Conservation (phyloP, 2,888 invertebrate genomes). For the Sylvicola cinctus region DNA sequence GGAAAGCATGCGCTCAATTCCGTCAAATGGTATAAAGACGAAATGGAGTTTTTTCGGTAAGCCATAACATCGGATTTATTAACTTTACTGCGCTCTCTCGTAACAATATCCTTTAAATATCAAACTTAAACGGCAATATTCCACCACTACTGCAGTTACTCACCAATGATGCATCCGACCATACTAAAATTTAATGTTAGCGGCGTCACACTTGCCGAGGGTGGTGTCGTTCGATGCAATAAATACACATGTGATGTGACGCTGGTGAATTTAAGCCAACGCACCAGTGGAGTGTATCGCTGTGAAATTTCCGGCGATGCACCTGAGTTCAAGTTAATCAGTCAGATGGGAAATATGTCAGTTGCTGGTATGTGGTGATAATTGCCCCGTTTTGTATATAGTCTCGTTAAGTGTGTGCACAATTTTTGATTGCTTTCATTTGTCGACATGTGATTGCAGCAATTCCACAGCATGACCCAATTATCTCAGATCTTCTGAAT, state of each 20-base stretch:
- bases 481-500: background rate
- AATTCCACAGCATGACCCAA: background rate
- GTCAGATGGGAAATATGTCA: conserved; percentile 33
- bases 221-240: conserved; percentile 19
- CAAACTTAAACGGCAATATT: too few relatives aligned
- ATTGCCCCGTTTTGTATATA: too few relatives aligned
- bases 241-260: conserved; percentile 22
- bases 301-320: conserved; percentile 42
- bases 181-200: conserved; percentile 22
- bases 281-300: conserved; percentile 31
- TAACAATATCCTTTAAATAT: too few relatives aligned
- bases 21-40: conserved; percentile 27
- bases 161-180: conserved; percentile 22
- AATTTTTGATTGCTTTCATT: too few relatives aligned
- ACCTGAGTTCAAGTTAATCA: conserved; percentile 34
- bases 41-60: conserved; percentile 25
- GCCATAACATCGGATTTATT: conserved; percentile 3
- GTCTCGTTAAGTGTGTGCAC: too few relatives aligned
- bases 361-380: conserved; percentile 31
- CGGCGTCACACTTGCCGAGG: conserved; percentile 20
- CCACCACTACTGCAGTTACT: conserved; percentile 23
- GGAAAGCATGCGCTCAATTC: conserved; percentile 25
- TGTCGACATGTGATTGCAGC: background rate
- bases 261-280: conserved; percentile 18
- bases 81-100: too few relatives aligned